These are phyloP conservation scores for Cardinalis cardinalis DNA, from an alignment of 2,113 vertebrate species.

Conservation along the genomic window DNA sequence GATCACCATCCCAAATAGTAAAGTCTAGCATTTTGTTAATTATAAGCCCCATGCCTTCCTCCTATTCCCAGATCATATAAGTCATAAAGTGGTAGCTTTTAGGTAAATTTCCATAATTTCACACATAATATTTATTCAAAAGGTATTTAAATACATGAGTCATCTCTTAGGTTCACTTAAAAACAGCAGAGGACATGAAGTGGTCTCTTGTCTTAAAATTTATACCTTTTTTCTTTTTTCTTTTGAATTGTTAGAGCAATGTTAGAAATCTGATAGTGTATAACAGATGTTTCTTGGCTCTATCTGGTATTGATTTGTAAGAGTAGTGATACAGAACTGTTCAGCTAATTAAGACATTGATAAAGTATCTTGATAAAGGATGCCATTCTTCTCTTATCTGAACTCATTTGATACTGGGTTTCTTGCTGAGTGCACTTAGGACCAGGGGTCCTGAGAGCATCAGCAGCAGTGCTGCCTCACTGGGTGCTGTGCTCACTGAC, in stretches of 20 bases:
- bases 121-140: neutral
- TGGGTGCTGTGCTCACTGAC: neutral
- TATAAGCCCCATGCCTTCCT: neutral
- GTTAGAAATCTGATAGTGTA: neutral
- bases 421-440: neutral
- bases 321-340: neutral
- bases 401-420: neutral
- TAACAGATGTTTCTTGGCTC: neutral
- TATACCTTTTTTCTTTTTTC: neutral
- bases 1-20: neutral
- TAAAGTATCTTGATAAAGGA: neutral
- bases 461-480: neutral
- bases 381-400: neutral
- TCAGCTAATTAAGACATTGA: neutral
- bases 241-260: neutral
- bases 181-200: neutral
- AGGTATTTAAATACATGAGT: neutral
- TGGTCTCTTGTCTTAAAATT: neutral
- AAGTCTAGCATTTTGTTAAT: neutral
- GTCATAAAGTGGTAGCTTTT: neutral
- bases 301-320: neutral
- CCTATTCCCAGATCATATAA: neutral
- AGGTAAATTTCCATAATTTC: neutral
- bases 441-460: neutral
- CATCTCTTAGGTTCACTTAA: neutral